These are phyloP conservation scores for Tragelaphus buxtoni DNA, from an alignment of 2,113 vertebrate genomes.

Conservation along the genomic window DNA sequence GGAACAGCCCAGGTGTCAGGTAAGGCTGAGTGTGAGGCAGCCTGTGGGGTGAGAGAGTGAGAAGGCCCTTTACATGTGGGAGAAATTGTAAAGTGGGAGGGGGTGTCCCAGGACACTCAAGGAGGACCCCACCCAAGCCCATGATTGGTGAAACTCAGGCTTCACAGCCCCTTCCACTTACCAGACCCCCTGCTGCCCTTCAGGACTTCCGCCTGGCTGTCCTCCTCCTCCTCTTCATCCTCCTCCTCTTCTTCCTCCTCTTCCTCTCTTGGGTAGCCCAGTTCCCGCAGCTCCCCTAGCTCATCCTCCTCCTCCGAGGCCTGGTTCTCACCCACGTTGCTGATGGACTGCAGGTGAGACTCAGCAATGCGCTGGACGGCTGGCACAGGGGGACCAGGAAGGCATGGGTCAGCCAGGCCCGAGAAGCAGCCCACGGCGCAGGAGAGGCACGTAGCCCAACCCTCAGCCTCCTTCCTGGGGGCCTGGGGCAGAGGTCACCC, in stretches of 20 bases:
- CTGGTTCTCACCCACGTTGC: conserved; percentile 83
- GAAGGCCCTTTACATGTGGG: not conserved
- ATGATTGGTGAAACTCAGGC: not conserved
- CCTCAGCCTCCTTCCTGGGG: not conserved
- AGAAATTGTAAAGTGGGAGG: not conserved
- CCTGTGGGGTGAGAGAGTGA: not conserved
- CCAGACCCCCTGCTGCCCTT: conserved; percentile 49
- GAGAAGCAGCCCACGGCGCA: not conserved
- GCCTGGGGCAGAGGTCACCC: not conserved
- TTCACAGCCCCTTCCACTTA: conserved; percentile 4
- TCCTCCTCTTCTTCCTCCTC: conserved; percentile 78
- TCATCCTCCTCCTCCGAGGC: conserved; percentile 84
- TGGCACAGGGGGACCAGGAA: conserved; percentile 54
- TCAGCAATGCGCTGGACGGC: conserved; percentile 92
- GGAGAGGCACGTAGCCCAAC: not conserved
- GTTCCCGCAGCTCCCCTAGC: conserved; percentile 66
- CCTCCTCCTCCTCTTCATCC: conserved; percentile 72
- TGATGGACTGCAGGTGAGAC: conserved; percentile 87
- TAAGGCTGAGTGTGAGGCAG: not conserved
- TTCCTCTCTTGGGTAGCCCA: conserved; percentile 78
- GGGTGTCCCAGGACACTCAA: not conserved
- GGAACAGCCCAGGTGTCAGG: not conserved
- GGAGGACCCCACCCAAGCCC: not conserved
- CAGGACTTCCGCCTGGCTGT: conserved; percentile 68
- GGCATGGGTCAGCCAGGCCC: not conserved